Conservation (phyloP, 2,113 vertebrate genomes). For the Columba livia region DNA sequence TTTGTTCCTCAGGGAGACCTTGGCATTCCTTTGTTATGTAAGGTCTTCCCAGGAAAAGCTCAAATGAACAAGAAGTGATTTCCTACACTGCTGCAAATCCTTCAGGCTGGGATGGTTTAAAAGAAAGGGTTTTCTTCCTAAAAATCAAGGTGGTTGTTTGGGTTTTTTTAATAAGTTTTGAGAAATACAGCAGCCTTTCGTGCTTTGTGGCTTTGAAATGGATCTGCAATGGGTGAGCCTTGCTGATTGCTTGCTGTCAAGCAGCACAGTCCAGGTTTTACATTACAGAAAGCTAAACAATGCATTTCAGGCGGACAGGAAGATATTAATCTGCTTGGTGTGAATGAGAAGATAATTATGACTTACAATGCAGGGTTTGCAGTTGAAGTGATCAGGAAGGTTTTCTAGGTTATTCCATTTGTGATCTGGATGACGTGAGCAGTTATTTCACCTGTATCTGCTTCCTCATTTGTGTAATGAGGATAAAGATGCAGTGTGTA, state of each 20-base stretch:
- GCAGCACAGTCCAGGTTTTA: not conserved
- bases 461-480: conserved; percentile 9
- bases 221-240: not conserved
- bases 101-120: not conserved
- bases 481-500: not conserved
- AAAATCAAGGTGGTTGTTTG: not conserved
- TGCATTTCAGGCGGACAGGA: not conserved
- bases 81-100: not conserved
- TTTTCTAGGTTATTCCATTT: not conserved
- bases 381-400: not conserved
- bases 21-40: not conserved
- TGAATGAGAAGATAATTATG: not conserved
- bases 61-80: not conserved
- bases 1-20: not conserved
- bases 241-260: not conserved
- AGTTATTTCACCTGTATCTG: not conserved
- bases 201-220: not conserved
- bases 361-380: not conserved
- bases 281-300: not conserved
- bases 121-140: not conserved
- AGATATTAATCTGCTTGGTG: not conserved
- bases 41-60: not conserved
- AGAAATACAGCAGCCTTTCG: not conserved
- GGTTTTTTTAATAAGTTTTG: not conserved
- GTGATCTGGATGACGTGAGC: not conserved